phyloP scores from a whole-genome alignment of 2,888 invertebrate species.

The Brenthis ino region DNA sequence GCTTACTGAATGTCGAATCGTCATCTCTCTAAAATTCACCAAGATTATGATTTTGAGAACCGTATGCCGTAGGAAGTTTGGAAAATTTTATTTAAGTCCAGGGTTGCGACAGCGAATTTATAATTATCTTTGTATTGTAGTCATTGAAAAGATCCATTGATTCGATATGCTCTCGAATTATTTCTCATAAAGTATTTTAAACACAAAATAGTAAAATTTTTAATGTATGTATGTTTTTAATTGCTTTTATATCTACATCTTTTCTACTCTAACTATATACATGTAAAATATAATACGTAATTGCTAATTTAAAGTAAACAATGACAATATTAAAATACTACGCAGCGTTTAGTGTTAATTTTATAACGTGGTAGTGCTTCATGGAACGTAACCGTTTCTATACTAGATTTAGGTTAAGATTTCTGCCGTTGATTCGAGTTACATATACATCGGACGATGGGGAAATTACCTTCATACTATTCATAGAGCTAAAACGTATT shows the following conservation, averaged over 20 bases:
- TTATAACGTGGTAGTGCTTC: slow-evolving; percentile 73
- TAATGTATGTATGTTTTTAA: slow-evolving; percentile 32
- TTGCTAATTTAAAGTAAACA: slow-evolving; percentile 71
- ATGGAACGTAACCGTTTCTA: slow-evolving; percentile 58
- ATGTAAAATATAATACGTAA: slow-evolving; percentile 73
- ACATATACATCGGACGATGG: slow-evolving; percentile 42
- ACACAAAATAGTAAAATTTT: slow-evolving; percentile 27
- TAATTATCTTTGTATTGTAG: slow-evolving; percentile 23
- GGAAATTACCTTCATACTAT: slow-evolving; percentile 39
- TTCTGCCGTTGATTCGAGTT: slow-evolving; percentile 56
- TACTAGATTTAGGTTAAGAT: slow-evolving; percentile 57
- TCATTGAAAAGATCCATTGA: slow-evolving; percentile 4
- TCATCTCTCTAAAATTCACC: slow-evolving; percentile 11
- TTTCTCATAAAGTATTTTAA: slow-evolving; percentile 26
- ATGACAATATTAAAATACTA: slow-evolving; percentile 81
- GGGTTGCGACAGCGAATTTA: slow-evolving; percentile 30
- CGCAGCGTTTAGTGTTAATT: slow-evolving; percentile 72
- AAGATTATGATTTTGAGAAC: slow-evolving; percentile 12
- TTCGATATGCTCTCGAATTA: slow-evolving; percentile 17
- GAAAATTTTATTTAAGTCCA: slow-evolving; percentile 21
- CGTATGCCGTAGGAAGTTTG: slow-evolving; percentile 21
- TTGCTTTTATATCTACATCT: slow-evolving; percentile 33
- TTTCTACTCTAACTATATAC: slow-evolving; percentile 58
- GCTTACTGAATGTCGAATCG: slow-evolving; percentile 44
- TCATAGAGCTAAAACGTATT: slow-evolving; percentile 14